Conservation (phyloP, 2,797 vertebrate genomes). For the Dendrocincla tyrannina region DNA sequence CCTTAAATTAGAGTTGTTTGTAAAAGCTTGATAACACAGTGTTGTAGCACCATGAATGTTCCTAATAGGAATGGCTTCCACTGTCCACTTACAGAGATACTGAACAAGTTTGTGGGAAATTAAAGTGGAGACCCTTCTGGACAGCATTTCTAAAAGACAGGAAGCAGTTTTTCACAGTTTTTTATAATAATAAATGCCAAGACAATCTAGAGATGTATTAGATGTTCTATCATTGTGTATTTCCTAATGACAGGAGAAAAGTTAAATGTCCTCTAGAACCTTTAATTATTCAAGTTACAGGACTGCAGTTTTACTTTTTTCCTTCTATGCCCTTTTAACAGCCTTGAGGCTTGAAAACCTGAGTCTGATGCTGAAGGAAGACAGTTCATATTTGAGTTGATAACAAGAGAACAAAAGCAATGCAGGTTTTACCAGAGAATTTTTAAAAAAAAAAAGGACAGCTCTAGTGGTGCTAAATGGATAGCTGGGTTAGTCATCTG, state of each 20-base stretch:
- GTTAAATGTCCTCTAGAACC: not conserved
- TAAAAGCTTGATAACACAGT: not conserved
- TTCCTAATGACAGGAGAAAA: not conserved
- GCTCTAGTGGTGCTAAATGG: not conserved
- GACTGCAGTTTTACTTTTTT: not conserved
- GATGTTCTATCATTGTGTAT: not conserved
- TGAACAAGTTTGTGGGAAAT: not conserved
- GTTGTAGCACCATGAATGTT: not conserved
- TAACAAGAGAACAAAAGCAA: not conserved
- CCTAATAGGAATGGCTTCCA: not conserved
- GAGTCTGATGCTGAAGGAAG: not conserved
- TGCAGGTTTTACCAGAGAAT: not conserved
- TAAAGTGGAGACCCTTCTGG: not conserved
- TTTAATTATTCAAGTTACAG: not conserved
- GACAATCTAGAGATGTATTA: not conserved
- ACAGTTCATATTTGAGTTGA: not conserved
- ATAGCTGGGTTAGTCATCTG: not conserved
- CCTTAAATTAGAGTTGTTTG: not conserved
- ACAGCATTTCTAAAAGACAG: not conserved
- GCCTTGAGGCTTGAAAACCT: not conserved
- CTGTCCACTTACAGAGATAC: not conserved
- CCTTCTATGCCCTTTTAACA: not conserved
- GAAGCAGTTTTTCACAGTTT: not conserved
- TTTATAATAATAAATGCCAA: not conserved
- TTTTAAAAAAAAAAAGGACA: not conserved